Evolutionary conservation across 64 coral and sea anemone species (phyloP), one percentile per base, ranked within the genome.

Genomic region (Stichodactyla mertensii): DNA sequence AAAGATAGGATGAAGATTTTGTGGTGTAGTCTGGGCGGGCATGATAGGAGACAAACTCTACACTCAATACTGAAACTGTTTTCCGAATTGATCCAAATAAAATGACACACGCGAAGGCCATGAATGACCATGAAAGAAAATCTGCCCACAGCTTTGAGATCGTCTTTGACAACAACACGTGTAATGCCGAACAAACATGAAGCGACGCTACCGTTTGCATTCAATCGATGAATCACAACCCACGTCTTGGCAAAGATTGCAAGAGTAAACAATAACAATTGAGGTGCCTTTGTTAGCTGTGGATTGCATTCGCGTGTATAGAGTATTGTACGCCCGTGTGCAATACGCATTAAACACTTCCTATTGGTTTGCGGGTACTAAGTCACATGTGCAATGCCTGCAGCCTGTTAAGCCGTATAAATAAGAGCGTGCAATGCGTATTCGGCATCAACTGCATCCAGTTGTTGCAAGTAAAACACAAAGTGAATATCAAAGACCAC

Each of bases 241-340:
- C 78, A 81, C 78, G 52, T 19, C 78, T 16, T 55, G 78, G 45
- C 36, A 52, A 53, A 81, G 22, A 81, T 81, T 81, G 78, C 78
- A 52, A 79, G 26, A 28, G 51, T 6, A 79, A 79, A 14, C 62
- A 66, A 66, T 13, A 66, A 22, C 22, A 66, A 66, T n/a, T n/a
- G 54, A 81, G 15, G 78, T 14, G 6, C 53, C 10, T 53, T 53
- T 81, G 36, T 52, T 15, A 8, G 52, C 0, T n/a, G 1, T 81
- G 83, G 60, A 64, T 85, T 85, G 83, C 83, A 85, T 85, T 59
- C 83, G 83, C 83, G 83, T 85, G 83, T 56, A 85, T 31, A 36
- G 55, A 27, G 5, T 58, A 85, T 85, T 85, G 83, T 61, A 28
- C 16, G 18, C 83, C 83, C 83, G 83, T 85, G 83, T 18, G 5